Base-by-base conservation (phyloP, 2,888 invertebrate genomes). In the Mesorhabditis sp. region DNA sequence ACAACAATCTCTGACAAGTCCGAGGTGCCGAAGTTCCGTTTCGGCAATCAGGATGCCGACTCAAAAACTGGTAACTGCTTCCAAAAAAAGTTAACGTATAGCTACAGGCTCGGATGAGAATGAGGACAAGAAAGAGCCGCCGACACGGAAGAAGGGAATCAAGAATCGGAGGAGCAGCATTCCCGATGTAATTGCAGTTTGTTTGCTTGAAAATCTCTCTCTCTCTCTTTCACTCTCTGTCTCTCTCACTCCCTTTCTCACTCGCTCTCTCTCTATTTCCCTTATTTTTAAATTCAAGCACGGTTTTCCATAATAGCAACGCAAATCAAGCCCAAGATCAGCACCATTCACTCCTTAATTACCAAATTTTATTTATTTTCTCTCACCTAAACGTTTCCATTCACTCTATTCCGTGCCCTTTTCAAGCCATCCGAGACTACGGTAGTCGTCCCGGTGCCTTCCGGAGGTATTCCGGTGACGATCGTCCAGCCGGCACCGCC, bases 111-210 rank as follows among this genome's bases (percentile, higher is more conserved):
- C 58, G n/a, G 58, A 50, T 10, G 58, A 50, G 10, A n/a, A 15
- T 43, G 73, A 70, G 63, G 70, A 70, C 10, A 62, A 67, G n/a
- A 71, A 63, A 15, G 64, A 70, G 6, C 74, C 76, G n/a, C 69
- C 69, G 62, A 70, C 72, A 4, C 66, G 74, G 44, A 79, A 74
- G 68, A 76, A 73, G 66, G 72, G 70, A 2, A 69, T 75, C 3
- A 74, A 76, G 45, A 79, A 77, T 70, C 62, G 80, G 15, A 63
- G 79, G 13, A 77, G 74, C 58, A 76, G 76, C 68, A 79, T 80
- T 69, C 80, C 80, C 15, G 80, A 80, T 65, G 74, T 73, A 41
- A 73, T 78, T 66, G 65, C 75, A 68, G 77, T 78, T 10, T 62
- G 45, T 13, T 50, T 50, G 7, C 58, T 28, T 28, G 28, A 28